phyloP scores from a whole-genome alignment of 1,140 invertebrate species.

The Acromyrmex heyeri region DNA sequence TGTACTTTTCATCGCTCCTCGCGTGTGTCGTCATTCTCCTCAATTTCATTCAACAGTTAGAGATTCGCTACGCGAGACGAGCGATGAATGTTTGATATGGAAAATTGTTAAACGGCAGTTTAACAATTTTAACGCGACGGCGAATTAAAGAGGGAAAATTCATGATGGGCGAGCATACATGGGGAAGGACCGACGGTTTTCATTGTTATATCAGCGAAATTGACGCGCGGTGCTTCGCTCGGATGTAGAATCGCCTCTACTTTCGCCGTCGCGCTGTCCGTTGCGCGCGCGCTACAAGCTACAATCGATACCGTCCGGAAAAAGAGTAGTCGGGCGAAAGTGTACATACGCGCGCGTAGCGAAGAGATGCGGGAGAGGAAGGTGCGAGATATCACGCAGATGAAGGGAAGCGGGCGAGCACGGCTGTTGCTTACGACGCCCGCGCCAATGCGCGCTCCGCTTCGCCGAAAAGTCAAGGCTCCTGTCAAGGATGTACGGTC shows the following conservation, averaged over 20 bases:
- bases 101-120: neutral
- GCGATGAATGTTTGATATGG: neutral
- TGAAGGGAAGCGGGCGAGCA: neutral
- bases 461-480: slow-evolving; percentile 63
- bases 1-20: neutral
- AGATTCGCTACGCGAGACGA: neutral
- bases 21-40: neutral
- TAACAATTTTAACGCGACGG: no score
- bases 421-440: slow-evolving; percentile 37
- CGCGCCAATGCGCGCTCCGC: slow-evolving; percentile 42
- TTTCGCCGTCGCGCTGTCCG: slow-evolving; percentile 47
- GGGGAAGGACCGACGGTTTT: neutral
- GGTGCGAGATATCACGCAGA: slow-evolving; percentile 1
- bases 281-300: slow-evolving; percentile 1
- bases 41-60: neutral
- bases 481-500: slow-evolving; percentile 47
- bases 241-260: slow-evolving; percentile 48
- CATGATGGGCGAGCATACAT: neutral
- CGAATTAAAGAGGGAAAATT: slow-evolving; percentile 53
- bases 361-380: slow-evolving; percentile 35
- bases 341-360: slow-evolving; percentile 9
- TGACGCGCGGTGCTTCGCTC: neutral
- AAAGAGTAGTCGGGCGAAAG: slow-evolving; percentile 59
- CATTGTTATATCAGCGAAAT: slow-evolving; percentile 31
- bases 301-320: slow-evolving; percentile 67